Base-by-base conservation (phyloP, 2,888 invertebrate genomes). In the Stenotaenia linearis region DNA sequence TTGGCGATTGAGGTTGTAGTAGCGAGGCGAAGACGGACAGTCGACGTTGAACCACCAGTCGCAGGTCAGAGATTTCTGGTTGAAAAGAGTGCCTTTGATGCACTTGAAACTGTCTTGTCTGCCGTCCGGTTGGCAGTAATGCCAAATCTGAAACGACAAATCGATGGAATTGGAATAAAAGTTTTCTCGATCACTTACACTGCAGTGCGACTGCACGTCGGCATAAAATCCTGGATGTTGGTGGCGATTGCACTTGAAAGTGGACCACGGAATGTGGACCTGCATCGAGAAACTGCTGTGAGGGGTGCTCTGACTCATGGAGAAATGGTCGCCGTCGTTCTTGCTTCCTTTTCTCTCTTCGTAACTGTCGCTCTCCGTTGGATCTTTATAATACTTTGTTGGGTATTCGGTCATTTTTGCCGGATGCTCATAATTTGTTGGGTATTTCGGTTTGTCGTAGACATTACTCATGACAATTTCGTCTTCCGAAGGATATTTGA, bases 11-110 rank as follows among this genome's bases (percentile, higher is more conserved):
- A 45, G 9, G 28, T 45, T 21, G 12, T 25, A 77, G 9, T 21
- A 40, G 12, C 21, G 18, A 1, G 77, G 40, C 0, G 77, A 37
- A 45, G 1, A 21, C n/a, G 50, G 28, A n/a, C 77, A 77, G 77
- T 77, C 77, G 9, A 77, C 77, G 45, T 77, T 77, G n/a, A 37
- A 77, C 28, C 35, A 77, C 77, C 77, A 77, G 25, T 77, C 77
- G 18, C 77, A 77, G 10, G 45, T 77, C 4, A 77, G 28, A 12
- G 77, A 37, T 12, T 35, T 40, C n/a, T 77, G 77, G 23, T 77
- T 77, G 50, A 77, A 77, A 40, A 45, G 25, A 7, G 77, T 77
- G 0, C 12, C 50, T 25, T 77, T 77, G 21, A 12, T 21, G 21
- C 77, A 77, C 12, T 45, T 45, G 45, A 77, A 77, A 23, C 77